Evolutionary conservation across 2,113 vertebrate genomes (phyloP).

Genomic region (Pygoscelis adeliae): DNA sequence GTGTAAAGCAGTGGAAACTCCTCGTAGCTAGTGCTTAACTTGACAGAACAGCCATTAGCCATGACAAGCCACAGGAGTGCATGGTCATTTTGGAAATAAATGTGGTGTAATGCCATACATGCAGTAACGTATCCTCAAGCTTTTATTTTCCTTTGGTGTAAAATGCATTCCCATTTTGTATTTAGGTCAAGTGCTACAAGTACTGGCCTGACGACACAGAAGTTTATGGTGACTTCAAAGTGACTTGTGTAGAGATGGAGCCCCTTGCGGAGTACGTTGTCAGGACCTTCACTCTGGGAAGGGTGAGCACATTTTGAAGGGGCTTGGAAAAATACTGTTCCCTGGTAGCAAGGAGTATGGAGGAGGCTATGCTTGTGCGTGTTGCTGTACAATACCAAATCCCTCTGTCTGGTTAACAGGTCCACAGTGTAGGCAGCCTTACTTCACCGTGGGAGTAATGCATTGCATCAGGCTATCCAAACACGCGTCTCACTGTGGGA

Average conservation of each 20-base stretch:
- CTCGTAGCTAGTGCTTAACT: neutral
- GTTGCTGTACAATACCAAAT: neutral
- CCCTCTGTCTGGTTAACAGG: neutral
- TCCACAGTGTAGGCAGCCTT: neutral
- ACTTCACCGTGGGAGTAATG: neutral
- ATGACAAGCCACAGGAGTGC: neutral
- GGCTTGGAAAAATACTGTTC: neutral
- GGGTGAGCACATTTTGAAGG: slow-evolving; percentile 78
- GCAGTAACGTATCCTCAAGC: neutral
- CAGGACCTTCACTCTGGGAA: slow-evolving; percentile 95
- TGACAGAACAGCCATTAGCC: neutral
- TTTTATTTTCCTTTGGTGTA: neutral
- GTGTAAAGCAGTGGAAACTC: neutral
- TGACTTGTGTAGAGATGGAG: slow-evolving; percentile 94
- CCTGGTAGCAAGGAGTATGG: neutral
- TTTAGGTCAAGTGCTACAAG: slow-evolving; percentile 97
- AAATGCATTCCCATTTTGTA: neutral
- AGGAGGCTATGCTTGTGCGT: neutral
- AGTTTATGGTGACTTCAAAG: slow-evolving; percentile 97
- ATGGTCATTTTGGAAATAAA: neutral
- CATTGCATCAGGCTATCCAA: neutral
- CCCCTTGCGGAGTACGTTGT: slow-evolving; percentile 97
- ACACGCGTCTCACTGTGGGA: accelerated
- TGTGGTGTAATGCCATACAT: neutral
- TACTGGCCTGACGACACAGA: slow-evolving; percentile 99